Evolutionary conservation across 2,797 vertebrate genomes (phyloP), one percentile per base, ranked within the genome.

Genomic region (Gila robusta): DNA sequence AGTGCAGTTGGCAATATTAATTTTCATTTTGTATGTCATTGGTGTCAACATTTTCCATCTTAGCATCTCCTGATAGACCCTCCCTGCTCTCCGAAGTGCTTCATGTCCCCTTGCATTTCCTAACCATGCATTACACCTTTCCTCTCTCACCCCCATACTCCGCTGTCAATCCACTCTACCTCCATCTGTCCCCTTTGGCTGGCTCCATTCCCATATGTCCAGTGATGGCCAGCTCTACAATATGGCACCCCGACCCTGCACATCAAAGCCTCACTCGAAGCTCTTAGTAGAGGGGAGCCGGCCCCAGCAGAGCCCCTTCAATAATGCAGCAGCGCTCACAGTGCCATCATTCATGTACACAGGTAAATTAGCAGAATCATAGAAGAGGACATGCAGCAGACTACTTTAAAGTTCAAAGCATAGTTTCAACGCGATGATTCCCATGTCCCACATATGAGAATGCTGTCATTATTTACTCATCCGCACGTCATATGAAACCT

Each of bases 211-310:
- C 89, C 87, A 86, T 86, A 90, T 90, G 89, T 89, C 74, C 86
- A 79, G 56, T 41, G 72, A 49, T 89, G 86, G 83, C 71, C 73
- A 81, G 49, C 83, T 87, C 79, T 83, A 89, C 64, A 69, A 44
- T 80, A 56, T 81, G 72, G 64, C 77, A 86, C 35, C 67, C 54
- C 37, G 73, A 85, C 69, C 67, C 41, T 52, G 35, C 83, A 87
- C 89, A 88, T 90, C 89, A 88, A 90, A 90, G 87, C 80, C 56
- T 32, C 37, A 85, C 81, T 74, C 44, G 2, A 64, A 79, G 78
- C 83, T 52, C 28, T 67, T 64, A 70, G 44, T 64, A 71, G 83
- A 76, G 78, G 62, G 32, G 28, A 81, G 62, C 80, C 39, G 54
- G 66, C 62, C 76, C 14, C 41, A 85, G 56, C 69, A 81, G 78